Conservation (phyloP, 2,888 invertebrate genomes). For the Eupeodes luniger region DNA sequence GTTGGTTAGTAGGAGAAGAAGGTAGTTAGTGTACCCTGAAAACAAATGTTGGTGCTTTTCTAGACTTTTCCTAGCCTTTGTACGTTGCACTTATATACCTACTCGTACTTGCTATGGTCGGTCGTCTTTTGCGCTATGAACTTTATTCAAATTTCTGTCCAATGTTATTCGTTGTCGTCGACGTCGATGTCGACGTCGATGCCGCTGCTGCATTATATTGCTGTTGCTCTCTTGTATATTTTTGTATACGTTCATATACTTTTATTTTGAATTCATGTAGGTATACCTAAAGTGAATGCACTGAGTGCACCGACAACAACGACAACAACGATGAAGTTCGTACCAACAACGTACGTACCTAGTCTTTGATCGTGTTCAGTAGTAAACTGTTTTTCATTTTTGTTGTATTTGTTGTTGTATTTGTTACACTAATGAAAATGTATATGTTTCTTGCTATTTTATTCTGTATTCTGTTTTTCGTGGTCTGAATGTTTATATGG, state of each 20-base stretch:
- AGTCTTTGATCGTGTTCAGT: slow-evolving; percentile 58
- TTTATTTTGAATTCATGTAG: slow-evolving; percentile 46
- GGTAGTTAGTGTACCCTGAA: slow-evolving; percentile 2
- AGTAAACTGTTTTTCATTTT: slow-evolving; percentile 13
- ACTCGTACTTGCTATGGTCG: slow-evolving; percentile 49
- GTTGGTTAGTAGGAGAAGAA: slow-evolving; percentile 2
- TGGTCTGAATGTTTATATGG: slow-evolving; percentile 62
- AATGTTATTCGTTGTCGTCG: slow-evolving; percentile 57
- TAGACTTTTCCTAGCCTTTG: slow-evolving; percentile 61
- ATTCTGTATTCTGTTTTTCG: slow-evolving; percentile 32
- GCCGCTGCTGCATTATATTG: slow-evolving; percentile 56
- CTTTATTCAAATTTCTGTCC: slow-evolving; percentile 72
- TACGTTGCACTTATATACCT: slow-evolving; percentile 39
- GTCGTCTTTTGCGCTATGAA: slow-evolving; percentile 71
- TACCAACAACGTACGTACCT: slow-evolving; percentile 32
- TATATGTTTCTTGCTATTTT: slow-evolving; percentile 45
- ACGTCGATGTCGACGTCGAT: slow-evolving; percentile 19
- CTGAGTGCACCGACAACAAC: slow-evolving; percentile 55
- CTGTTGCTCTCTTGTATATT: slow-evolving; percentile 47
- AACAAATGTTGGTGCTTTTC: slow-evolving; percentile 43
- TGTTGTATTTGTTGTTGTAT: slow-evolving; percentile 15
- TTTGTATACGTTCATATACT: slow-evolving; percentile 61
- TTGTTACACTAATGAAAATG: slow-evolving; percentile 32
- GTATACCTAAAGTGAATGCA: slow-evolving; percentile 70
- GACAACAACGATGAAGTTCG: slow-evolving; percentile 1